Conservation (phyloP, 2,113 vertebrate genomes). For the Rhizomys pruinosus region DNA sequence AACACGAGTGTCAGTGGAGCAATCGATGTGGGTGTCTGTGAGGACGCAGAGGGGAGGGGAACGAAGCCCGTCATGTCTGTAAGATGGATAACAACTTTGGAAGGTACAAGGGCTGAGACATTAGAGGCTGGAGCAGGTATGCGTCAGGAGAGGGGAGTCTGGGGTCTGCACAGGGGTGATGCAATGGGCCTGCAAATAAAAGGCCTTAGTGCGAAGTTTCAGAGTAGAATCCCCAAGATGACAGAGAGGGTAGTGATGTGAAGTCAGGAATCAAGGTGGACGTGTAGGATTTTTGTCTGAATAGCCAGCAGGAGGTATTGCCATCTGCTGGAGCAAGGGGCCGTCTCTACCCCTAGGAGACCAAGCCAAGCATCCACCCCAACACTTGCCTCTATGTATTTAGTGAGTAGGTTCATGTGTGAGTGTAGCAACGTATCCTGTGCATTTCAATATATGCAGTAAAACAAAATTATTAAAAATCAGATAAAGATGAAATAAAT, state of each 20-base stretch:
- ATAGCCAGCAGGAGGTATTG: background rate
- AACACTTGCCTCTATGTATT: background rate
- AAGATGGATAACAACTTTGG: background rate
- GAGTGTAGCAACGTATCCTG: background rate
- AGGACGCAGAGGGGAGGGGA: background rate
- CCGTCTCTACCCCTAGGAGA: background rate
- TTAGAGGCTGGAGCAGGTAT: background rate
- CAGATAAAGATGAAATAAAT: conserved; percentile 70
- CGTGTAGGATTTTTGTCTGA: background rate
- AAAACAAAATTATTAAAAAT: conserved; percentile 68
- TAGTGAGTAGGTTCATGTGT: background rate
- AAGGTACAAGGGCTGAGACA: background rate
- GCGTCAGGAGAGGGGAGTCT: background rate
- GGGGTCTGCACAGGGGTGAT: background rate
- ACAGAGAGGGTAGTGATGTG: background rate
- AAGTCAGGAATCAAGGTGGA: background rate
- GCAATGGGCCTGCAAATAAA: background rate
- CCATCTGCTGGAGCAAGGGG: no score
- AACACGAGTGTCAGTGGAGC: background rate
- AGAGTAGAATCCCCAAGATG: background rate
- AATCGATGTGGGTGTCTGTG: background rate
- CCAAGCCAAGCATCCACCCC: accelerated
- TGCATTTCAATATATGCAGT: conserved; percentile 59
- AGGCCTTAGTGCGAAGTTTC: background rate
- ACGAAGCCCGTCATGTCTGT: background rate